phyloP scores from a whole-genome alignment of 2,113 vertebrate species.

The Dipodomys ordii region DNA sequence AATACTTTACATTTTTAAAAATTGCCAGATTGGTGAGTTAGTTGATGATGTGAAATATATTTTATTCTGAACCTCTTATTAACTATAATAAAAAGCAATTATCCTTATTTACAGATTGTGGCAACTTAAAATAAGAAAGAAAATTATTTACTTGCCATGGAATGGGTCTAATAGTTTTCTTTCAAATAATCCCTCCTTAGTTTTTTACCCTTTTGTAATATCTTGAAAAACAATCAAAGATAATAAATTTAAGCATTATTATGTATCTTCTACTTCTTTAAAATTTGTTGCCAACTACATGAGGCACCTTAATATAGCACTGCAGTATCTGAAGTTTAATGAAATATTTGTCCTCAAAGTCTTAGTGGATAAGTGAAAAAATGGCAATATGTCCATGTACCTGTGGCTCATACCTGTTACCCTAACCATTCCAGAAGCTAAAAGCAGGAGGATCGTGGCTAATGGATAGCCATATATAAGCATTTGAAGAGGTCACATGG shows the following conservation, averaged over 20 bases:
- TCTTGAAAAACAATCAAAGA: not conserved
- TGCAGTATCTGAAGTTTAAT: not conserved
- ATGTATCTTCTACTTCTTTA: not conserved
- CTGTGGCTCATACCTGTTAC: too few relatives aligned
- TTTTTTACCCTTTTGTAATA: not conserved
- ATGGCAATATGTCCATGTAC: too few relatives aligned
- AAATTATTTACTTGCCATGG: not conserved
- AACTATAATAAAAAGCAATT: not conserved
- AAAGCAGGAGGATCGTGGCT: too few relatives aligned
- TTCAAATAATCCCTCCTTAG: not conserved
- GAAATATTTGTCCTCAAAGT: not conserved
- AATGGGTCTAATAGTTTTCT: not conserved
- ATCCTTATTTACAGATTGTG: not conserved
- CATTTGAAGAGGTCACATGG: not conserved
- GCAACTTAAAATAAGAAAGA: not conserved
- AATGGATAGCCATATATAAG: not conserved
- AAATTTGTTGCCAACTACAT: not conserved
- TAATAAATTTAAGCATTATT: not conserved
- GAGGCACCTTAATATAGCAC: not conserved
- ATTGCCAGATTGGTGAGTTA: not conserved
- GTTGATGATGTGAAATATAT: not conserved
- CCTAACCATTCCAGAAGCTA: too few relatives aligned
- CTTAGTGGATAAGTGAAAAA: not conserved
- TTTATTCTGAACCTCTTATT: slow-evolving; percentile 16
- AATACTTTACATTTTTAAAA: not conserved